Base-by-base conservation (phyloP, 2,888 invertebrate species). In the Brachyptera risi region DNA sequence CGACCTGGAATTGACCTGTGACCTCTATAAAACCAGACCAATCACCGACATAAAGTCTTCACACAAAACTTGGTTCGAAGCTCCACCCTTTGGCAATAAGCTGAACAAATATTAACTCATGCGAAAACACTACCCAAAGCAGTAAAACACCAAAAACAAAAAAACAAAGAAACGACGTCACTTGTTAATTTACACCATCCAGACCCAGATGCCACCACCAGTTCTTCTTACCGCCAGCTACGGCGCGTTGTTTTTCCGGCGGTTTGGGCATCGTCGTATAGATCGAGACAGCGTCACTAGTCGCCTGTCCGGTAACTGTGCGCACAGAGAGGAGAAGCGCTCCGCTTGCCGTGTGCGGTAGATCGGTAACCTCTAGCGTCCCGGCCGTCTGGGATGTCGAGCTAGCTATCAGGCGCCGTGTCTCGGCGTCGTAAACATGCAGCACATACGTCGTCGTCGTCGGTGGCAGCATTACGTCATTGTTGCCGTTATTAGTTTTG, bases 351-450 rank as follows among this genome's bases (percentile, higher is more conserved):
- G 71, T 72, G 24, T 50, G 21, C 21, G 79, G 78, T 59, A 80
- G 72, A 66, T 76, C 70, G 62, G 74, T 75, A 59, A 80, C 74
- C 66, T 76, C 75, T 65, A 80, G 75, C 66, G 75, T 73, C 63
- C 76, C 75, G 26, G 79, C 75, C 58, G 74, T 74, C 66, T 74
- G 72, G 40, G 80, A 79, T 26, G 78, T 79, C 19, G 79, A 73
- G 49, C 79, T 79, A 59, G 77, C 80, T 65, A 80, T 69, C 57
- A 80, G 73, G 51, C 75, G 73, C 21, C 79, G 74, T 56, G 77
- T 78, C 65, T 75, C 75, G 35, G 80, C 79, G 67, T 80, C 79
- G 72, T 76, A 80, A 61, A 78, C 79, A 71, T 80, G 80, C 66
- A 80, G 75, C 56, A 80, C 71, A 70, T 78, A 80, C 65, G 75